phyloP scores from a whole-genome alignment of 1,140 invertebrate species.

The Drosophila ohnishii region DNA sequence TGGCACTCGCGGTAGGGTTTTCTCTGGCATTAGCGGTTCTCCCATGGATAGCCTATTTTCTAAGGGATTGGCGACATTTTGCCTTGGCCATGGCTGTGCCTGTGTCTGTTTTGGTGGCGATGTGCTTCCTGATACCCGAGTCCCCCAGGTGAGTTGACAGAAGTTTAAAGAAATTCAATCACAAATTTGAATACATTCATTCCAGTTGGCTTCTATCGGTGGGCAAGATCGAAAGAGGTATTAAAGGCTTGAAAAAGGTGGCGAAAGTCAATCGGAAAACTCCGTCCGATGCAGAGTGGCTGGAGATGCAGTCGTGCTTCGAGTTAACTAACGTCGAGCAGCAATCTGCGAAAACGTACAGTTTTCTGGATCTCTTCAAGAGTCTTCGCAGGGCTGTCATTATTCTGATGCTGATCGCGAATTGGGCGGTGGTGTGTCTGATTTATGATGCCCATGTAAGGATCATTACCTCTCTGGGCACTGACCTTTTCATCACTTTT shows the following conservation, averaged over 20 bases:
- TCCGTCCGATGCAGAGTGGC: slow-evolving; percentile 88
- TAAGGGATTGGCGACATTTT: slow-evolving; percentile 89
- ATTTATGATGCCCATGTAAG: slow-evolving; percentile 94
- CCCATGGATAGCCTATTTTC: slow-evolving; percentile 90
- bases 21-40: slow-evolving; percentile 91
- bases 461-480: slow-evolving; percentile 89
- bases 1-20: slow-evolving; percentile 88
- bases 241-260: slow-evolving; percentile 90
- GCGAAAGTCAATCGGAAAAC: slow-evolving; percentile 90
- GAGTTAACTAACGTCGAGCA: slow-evolving; percentile 85
- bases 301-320: slow-evolving; percentile 85
- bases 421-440: slow-evolving; percentile 93
- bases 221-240: slow-evolving; percentile 89
- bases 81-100: slow-evolving; percentile 88
- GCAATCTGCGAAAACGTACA: slow-evolving; percentile 86
- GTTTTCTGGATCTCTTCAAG: slow-evolving; percentile 90
- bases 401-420: slow-evolving; percentile 89
- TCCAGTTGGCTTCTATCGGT: slow-evolving; percentile 91
- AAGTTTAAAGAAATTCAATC: neutral
- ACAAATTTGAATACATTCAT: neutral
- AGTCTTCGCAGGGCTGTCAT: slow-evolving; percentile 87
- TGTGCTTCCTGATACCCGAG: slow-evolving; percentile 90
- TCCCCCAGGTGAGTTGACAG: slow-evolving; percentile 86
- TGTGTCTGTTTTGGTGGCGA: slow-evolving; percentile 86
- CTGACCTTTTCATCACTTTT: slow-evolving; percentile 92